phyloP scores from a whole-genome alignment of 2,113 vertebrate species.

The Saccopteryx bilineata region DNA sequence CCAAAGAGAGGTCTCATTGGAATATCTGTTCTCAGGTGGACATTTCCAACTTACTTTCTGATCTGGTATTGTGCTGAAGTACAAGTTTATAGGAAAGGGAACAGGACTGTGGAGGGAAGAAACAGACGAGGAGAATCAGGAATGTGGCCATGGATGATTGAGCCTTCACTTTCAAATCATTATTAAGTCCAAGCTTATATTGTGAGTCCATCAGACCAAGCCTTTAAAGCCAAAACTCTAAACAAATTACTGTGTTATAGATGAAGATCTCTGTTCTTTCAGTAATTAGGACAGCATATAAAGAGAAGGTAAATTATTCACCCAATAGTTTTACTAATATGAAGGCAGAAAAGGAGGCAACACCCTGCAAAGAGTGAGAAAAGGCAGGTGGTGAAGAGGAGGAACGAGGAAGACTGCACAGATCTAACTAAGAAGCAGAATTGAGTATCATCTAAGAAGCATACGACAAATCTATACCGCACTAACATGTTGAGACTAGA shows the following conservation, averaged over 20 bases:
- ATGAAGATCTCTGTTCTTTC: neutral
- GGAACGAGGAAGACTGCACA: neutral
- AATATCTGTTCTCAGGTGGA: neutral
- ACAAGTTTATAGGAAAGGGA: neutral
- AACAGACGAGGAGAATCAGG: neutral
- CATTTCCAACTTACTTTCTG: neutral
- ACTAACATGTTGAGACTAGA: conserved; percentile 16
- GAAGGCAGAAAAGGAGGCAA: neutral
- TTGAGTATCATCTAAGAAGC: neutral
- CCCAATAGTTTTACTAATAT: neutral
- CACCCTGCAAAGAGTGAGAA: neutral
- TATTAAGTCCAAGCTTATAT: neutral
- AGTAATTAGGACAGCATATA: neutral
- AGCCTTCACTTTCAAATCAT: neutral
- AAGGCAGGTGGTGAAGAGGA: neutral
- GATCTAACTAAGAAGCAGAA: conserved; percentile 8
- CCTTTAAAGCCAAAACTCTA: neutral
- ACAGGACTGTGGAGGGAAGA: neutral
- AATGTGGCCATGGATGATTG: neutral
- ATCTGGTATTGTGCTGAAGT: neutral
- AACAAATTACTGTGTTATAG: neutral
- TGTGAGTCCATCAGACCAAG: neutral
- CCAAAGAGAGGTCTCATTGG: neutral
- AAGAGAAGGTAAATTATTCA: neutral
- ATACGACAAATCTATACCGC: neutral